These are phyloP conservation scores for Coregonus clupeaformis DNA, from an alignment of 2,113 vertebrate genomes.

Conservation along the genomic window DNA sequence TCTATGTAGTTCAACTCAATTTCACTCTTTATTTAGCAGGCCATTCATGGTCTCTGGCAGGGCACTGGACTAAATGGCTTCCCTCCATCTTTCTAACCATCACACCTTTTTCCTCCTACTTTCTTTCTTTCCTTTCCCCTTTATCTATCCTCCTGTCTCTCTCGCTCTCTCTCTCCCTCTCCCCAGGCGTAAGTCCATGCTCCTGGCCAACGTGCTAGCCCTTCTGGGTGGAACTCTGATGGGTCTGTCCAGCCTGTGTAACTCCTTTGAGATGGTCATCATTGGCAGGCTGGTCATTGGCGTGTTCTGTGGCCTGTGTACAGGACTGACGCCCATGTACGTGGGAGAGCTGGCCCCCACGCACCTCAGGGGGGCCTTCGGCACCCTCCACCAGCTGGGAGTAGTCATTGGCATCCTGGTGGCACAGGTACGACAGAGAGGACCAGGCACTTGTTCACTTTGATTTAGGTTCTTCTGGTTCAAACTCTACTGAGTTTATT, in stretches of 20 bases:
- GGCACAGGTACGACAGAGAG: slow-evolving; percentile 81
- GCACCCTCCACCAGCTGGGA: slow-evolving; percentile 91
- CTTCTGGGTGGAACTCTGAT: slow-evolving; percentile 80
- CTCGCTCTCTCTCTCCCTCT: not conserved
- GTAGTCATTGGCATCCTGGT: slow-evolving; percentile 93
- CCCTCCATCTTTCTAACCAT: too few species aligned
- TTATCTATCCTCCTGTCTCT: not conserved
- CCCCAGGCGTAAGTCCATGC: slow-evolving; percentile 88
- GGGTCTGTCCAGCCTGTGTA: slow-evolving; percentile 77
- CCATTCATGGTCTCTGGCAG: too few species aligned
- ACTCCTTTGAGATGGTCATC: slow-evolving; percentile 86
- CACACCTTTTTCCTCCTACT: not conserved
- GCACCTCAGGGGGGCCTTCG: slow-evolving; percentile 86
- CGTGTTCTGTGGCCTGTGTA: slow-evolving; percentile 87
- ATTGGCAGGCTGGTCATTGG: slow-evolving; percentile 87
- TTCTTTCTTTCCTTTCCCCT: too few species aligned
- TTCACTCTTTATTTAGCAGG: too few species aligned
- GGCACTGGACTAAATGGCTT: too few species aligned
- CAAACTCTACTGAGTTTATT: too few species aligned
- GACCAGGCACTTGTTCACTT: slow-evolving; percentile 30
- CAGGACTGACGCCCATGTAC: slow-evolving; percentile 94
- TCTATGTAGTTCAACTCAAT: not conserved
- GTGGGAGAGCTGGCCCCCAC: slow-evolving; percentile 91
- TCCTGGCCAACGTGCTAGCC: slow-evolving; percentile 81
- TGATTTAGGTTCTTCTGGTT: too few species aligned